Conservation (phyloP, 1,140 invertebrate species). For the Cydia fagiglandana region DNA sequence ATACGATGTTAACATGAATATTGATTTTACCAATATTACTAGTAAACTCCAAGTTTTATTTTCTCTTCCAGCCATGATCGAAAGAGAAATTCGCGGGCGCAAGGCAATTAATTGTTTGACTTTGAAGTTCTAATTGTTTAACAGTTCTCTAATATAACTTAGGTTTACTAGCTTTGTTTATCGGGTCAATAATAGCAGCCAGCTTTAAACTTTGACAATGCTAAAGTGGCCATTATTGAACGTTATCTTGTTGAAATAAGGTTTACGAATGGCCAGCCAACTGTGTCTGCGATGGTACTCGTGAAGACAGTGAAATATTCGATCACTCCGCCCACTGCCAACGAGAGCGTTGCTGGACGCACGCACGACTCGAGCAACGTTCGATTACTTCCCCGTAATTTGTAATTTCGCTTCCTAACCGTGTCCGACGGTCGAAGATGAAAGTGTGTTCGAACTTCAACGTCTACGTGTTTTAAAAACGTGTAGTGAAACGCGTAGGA, state of each 20-base stretch:
- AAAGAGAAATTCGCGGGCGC: neutral
- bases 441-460: slow-evolving; percentile 35
- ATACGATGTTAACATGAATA: slow-evolving; percentile 20
- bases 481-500: neutral
- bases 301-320: slow-evolving; percentile 17
- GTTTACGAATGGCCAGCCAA: neutral
- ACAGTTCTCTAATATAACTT: slow-evolving; percentile 6
- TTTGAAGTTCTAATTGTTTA: neutral
- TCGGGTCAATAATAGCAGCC: neutral
- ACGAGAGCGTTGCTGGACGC: slow-evolving; percentile 20
- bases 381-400: slow-evolving; percentile 47
- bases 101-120: neutral
- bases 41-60: slow-evolving; percentile 5
- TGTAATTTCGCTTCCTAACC: slow-evolving; percentile 45
- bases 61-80: neutral
- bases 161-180: neutral
- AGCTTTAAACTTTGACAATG: neutral
- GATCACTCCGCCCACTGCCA: slow-evolving; percentile 18
- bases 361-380: slow-evolving; percentile 35
- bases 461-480: neutral
- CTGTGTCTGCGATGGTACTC: neutral
- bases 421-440: slow-evolving; percentile 41
- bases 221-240: neutral
- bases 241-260: neutral
- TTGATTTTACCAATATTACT: slow-evolving; percentile 24